Evolutionary conservation across 2,888 invertebrate genomes (phyloP), one percentile per base, ranked within the genome.

Genomic region (Idaea straminata): DNA sequence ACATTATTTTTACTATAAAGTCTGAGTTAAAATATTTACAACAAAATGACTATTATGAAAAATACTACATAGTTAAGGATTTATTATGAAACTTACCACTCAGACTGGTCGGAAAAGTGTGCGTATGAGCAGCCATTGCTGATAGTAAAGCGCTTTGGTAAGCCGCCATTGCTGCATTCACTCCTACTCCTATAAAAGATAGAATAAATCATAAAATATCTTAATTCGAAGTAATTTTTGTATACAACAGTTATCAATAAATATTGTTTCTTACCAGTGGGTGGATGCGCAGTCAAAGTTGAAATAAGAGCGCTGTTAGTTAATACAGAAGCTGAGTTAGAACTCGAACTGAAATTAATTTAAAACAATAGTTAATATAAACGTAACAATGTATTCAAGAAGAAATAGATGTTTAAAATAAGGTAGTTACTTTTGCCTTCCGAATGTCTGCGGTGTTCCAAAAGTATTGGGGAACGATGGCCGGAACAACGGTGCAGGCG

Each of bases 381-480:
- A 16, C 7, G 0, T 59, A 34, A 15, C 15, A 4, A 35, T 13
- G n/a, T 59, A 15, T 7, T 5, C 47, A n/a, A 60, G 34, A 25
- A 59, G 35, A 47, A 59, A 57, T 13, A 35, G 15, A 10, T 36
- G 5, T 15, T 15, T 15, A n/a, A 0, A 35, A 59, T 10, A 47
- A 61, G n/a, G 0, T 35, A 69, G 78, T 79, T 77, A 93, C 93
- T 78, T 92, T 75, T 91, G 92, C 66, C 93, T 83, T 64, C 91
- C 90, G 71, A 92, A 93, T 10, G 88, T 82, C 69, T 90, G 92
- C 58, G 92, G 92, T 62, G 95, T 94, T 67, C 96, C 95, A 79
- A 96, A 96, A 35, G 95, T 95, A 79, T 94, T 95, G 61, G 95
- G 95, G 85, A 96, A 96, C 75, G 95, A 95, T 61, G 95, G 95